Base-by-base conservation (phyloP, 2,888 invertebrate species). In the Tetranychus piercei region DNA sequence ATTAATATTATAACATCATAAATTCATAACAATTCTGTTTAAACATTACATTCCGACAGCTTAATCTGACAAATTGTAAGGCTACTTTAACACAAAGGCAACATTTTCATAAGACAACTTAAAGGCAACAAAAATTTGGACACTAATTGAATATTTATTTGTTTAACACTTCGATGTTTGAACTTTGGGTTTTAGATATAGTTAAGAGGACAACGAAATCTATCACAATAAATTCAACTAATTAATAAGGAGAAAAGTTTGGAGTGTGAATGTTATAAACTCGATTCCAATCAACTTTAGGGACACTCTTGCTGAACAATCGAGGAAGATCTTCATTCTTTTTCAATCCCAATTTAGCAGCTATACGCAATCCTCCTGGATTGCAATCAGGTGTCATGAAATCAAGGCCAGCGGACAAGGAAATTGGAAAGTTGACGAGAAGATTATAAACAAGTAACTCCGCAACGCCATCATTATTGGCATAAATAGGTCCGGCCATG, bases 161-260 rank as follows among this genome's bases (percentile, higher is more conserved):
- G 34, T 34, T 34, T 34, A 34, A 34, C 34, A 34, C 34, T 34
- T 34, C 34, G 34, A 34, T 34, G 34, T 34, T 34, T 34, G 34
- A 34, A 34, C 34, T 34, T 34, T 34, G 34, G 3, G 34, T 34
- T 34, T 34, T 34, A 3, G 3, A 4, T 34, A 34, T 3, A 34
- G 34, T 34, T 34, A 34, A 34, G 34, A 34, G 34, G 34, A 34
- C 34, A 34, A 34, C 34, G 34, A 34, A 34, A 34, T 34, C 34
- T 34, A 34, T 34, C 34, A 34, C 34, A 3, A 34, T 34, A 34
- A 34, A 34, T 34, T 34, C 3, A 34, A 34, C 3, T 34, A 6
- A 44, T 76, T 70, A 79, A 75, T 78, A 77, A n/a, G 77, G 73
- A 43, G 77, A 76, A 74, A 79, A 79, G 69, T 79, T 79, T 8